Evolutionary conservation across 2,113 vertebrate genomes (phyloP).

Genomic region (Chlamydotis undulata): DNA sequence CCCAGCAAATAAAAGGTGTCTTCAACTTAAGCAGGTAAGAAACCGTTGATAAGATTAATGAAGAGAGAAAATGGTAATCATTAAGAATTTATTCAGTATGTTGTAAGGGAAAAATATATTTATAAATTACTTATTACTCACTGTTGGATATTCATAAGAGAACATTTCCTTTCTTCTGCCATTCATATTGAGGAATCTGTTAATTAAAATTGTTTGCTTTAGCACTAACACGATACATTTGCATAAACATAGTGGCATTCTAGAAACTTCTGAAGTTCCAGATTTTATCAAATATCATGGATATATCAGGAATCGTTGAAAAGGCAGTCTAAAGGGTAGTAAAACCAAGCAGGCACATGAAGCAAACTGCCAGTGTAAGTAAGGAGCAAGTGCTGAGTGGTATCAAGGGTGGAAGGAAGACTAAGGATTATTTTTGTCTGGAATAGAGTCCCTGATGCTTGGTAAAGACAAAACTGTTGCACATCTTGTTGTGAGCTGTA

Average conservation of each 20-base stretch:
- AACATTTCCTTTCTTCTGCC: background rate
- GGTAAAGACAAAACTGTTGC: background rate
- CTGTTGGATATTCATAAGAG: background rate
- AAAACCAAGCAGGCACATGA: background rate
- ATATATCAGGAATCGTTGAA: background rate
- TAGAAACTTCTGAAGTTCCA: background rate
- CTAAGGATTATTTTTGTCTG: background rate
- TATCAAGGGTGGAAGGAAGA: background rate
- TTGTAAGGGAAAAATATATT: background rate
- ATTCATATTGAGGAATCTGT: background rate
- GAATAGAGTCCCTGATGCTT: background rate
- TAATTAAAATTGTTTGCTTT: background rate
- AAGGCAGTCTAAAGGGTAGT: background rate
- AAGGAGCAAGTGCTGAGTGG: background rate
- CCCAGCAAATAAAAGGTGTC: background rate
- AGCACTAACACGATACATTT: background rate
- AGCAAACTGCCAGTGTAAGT: background rate
- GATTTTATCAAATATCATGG: background rate
- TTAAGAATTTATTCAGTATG: background rate
- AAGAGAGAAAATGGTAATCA: background rate
- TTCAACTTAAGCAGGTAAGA: background rate
- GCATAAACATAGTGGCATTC: background rate
- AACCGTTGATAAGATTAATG: background rate
- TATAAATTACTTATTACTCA: background rate
- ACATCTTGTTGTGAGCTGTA: background rate